These are phyloP conservation scores for Ladona fulva DNA, from an alignment of 1,140 invertebrate species.

Conservation along the genomic window DNA sequence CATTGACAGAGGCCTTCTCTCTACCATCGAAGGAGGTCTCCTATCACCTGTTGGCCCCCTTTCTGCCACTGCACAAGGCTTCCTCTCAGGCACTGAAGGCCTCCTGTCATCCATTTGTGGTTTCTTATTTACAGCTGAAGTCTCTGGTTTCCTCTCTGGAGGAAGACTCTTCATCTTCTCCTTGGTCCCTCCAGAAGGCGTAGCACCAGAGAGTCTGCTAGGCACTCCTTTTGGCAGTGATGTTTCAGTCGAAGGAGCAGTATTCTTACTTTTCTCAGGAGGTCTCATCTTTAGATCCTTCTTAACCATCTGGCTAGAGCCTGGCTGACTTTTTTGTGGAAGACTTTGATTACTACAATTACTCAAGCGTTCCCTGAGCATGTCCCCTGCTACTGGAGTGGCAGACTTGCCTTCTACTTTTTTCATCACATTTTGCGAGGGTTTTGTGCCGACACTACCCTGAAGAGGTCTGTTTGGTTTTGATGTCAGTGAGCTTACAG, in stretches of 20 bases:
- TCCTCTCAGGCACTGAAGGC: no score
- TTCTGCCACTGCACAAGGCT: background rate
- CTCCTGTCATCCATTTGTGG: slow-evolving; percentile 28
- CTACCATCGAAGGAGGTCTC: background rate
- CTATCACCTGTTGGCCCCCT: background rate
- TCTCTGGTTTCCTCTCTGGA: slow-evolving; percentile 20
- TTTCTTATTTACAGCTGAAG: slow-evolving; percentile 33
- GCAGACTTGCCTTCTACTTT: background rate
- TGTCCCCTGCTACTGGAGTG: background rate
- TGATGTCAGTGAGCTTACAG: no score
- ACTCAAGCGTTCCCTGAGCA: background rate
- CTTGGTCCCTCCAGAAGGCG: no score
- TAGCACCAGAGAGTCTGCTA: no score
- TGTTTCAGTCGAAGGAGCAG: no score
- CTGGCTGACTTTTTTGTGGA: background rate
- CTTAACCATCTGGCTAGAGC: background rate
- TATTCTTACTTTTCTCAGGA: no score
- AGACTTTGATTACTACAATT: background rate
- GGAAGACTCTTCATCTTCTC: slow-evolving; percentile 20
- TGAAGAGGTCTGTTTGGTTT: no score
- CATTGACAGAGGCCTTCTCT: background rate
- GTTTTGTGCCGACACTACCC: background rate
- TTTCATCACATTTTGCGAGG: background rate
- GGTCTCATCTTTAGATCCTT: no score
- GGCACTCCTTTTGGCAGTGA: no score